Evolutionary conservation across 2,888 invertebrate species (phyloP).

Genomic region (Plusia festucae): DNA sequence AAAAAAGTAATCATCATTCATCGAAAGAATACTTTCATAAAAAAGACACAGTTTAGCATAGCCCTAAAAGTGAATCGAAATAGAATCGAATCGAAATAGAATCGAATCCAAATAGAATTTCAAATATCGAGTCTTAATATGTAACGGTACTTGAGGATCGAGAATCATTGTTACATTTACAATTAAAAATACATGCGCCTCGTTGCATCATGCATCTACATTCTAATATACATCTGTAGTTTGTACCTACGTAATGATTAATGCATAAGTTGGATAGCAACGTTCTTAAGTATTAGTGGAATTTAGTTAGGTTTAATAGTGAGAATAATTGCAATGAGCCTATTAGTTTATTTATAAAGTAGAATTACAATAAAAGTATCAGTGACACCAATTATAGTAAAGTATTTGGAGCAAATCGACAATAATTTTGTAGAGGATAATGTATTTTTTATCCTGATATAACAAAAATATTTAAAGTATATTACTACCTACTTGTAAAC

Average conservation of each 20-base stretch:
- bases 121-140: slow-evolving; percentile 46
- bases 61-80: slow-evolving; percentile 29
- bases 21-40: too few species aligned
- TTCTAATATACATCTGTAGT: slow-evolving; percentile 15
- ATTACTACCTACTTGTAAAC: too few species aligned
- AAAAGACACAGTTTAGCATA: slow-evolving; percentile 5
- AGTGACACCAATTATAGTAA: too few species aligned
- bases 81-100: slow-evolving; percentile 55
- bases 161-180: slow-evolving; percentile 43
- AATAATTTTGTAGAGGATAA: too few species aligned
- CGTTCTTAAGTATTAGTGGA: neutral
- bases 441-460: too few species aligned
- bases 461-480: too few species aligned
- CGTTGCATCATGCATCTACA: slow-evolving; percentile 36
- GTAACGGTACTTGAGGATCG: slow-evolving; percentile 44
- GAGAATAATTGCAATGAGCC: too few species aligned
- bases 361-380: too few species aligned
- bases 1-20: neutral
- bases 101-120: slow-evolving; percentile 50
- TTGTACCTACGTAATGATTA: neutral
- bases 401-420: too few species aligned
- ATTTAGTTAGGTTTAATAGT: neutral
- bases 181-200: slow-evolving; percentile 52
- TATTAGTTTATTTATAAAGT: too few species aligned
- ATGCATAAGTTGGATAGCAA: neutral